Percentiles rank a stretch among this genome's conserved stretches.
phyloP scores from a whole-genome alignment of 2,113 vertebrate genomes.

The Mormyrus iriodes region DNA sequence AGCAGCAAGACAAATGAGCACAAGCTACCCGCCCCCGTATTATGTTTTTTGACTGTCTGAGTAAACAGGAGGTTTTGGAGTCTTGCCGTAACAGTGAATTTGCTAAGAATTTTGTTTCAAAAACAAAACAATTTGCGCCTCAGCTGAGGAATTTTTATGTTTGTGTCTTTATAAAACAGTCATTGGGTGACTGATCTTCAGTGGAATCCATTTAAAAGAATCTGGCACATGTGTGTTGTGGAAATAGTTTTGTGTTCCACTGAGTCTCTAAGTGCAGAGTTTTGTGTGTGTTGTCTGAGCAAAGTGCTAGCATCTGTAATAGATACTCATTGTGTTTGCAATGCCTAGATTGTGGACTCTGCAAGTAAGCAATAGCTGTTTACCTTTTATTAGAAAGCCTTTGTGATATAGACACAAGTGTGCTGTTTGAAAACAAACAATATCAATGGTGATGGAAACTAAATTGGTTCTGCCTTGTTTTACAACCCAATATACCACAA shows the following conservation, averaged over 20 bases:
- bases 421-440: background rate
- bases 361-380: background rate
- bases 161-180: background rate
- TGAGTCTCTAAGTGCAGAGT: background rate
- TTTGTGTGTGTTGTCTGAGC: background rate
- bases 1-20: background rate
- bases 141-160: background rate
- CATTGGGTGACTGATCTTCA: conserved; percentile 7
- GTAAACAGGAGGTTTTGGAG: conserved; percentile 4
- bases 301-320: background rate
- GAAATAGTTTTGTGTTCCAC: background rate
- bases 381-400: conserved; percentile 11
- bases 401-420: background rate
- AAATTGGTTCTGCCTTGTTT: background rate
- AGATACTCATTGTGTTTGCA: background rate
- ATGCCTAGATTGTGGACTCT: background rate
- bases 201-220: background rate
- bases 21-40: background rate
- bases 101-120: background rate
- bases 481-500: background rate
- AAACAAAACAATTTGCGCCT: conserved; percentile 18
- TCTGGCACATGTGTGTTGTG: background rate
- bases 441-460: background rate
- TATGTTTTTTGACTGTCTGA: conserved; percentile 8
- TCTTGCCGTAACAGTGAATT: background rate